Conservation (phyloP, 1,140 invertebrate species). For the Patella vulgata region DNA sequence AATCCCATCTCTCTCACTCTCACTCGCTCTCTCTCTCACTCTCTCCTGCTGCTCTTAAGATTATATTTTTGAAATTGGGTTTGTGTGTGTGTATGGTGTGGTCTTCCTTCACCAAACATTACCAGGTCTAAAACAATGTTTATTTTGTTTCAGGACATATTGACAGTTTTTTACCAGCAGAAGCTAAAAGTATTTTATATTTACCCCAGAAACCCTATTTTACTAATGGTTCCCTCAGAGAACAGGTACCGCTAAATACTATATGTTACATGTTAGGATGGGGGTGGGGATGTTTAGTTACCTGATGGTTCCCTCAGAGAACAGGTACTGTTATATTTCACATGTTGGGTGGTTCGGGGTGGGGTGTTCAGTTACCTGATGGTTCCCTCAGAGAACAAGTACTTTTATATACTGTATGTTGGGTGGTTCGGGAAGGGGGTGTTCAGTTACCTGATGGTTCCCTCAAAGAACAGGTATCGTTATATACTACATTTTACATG, state of each 20-base stretch:
- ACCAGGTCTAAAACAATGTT: too few relatives aligned
- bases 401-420: too few relatives aligned
- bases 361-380: too few relatives aligned
- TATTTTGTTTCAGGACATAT: constrained; percentile 55
- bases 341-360: too few relatives aligned
- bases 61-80: too few relatives aligned
- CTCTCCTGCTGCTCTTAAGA: too few relatives aligned
- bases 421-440: too few relatives aligned
- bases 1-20: too few relatives aligned
- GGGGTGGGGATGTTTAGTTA: background rate
- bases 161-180: constrained; percentile 35
- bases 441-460: constrained; percentile 72
- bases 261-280: background rate
- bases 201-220: constrained; percentile 74
- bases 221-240: constrained; percentile 71
- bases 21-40: too few relatives aligned
- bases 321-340: too few relatives aligned
- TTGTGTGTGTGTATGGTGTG: too few relatives aligned
- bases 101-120: too few relatives aligned
- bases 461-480: constrained; percentile 69
- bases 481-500: background rate
- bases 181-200: constrained; percentile 67
- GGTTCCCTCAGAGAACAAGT: background rate
- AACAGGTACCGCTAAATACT: constrained; percentile 68
- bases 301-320: background rate